Percentiles rank a stretch among this genome's conserved stretches.
Conservation (phyloP, 2,888 invertebrate species). For the Troilus luridus region DNA sequence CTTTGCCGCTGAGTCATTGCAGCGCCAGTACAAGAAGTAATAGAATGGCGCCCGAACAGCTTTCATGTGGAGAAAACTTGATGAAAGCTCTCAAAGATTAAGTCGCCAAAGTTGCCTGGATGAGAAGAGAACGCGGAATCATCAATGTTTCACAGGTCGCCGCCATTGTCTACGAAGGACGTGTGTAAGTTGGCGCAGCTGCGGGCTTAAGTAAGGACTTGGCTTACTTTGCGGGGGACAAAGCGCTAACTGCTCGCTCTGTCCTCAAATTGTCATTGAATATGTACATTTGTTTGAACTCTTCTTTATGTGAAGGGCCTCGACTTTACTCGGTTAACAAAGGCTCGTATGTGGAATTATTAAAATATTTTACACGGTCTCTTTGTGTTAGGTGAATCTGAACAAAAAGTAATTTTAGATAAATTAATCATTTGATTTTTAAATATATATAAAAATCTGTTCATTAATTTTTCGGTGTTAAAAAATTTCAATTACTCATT, state of each 20-base stretch:
- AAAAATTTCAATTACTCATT: too few species aligned
- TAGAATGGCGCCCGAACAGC: not conserved
- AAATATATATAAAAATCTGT: too few species aligned
- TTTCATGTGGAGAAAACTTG: conserved; percentile 3
- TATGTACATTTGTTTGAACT: conserved; percentile 21
- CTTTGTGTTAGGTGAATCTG: not conserved
- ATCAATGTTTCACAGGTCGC: conserved; percentile 19
- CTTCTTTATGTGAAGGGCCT: not conserved
- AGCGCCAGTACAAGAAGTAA: not conserved
- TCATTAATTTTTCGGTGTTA: too few species aligned
- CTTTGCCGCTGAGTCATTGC: not conserved
- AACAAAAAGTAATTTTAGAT: not conserved
- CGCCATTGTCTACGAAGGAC: conserved; percentile 10
- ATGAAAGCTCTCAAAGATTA: conserved; percentile 41
- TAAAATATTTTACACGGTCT: not conserved
- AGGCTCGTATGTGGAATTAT: not conserved
- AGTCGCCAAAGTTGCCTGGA: not conserved
- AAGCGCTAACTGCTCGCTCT: not conserved
- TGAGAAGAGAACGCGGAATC: not conserved
- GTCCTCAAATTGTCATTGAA: conserved; percentile 10
- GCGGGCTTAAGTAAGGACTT: conserved; percentile 23
- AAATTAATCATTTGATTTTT: not conserved
- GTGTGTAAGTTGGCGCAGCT: not conserved
- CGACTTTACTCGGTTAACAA: not conserved
- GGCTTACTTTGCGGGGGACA: conserved; percentile 1